Conservation (phyloP, 2,888 invertebrate species). For the Drosophila heteroneura region DNA sequence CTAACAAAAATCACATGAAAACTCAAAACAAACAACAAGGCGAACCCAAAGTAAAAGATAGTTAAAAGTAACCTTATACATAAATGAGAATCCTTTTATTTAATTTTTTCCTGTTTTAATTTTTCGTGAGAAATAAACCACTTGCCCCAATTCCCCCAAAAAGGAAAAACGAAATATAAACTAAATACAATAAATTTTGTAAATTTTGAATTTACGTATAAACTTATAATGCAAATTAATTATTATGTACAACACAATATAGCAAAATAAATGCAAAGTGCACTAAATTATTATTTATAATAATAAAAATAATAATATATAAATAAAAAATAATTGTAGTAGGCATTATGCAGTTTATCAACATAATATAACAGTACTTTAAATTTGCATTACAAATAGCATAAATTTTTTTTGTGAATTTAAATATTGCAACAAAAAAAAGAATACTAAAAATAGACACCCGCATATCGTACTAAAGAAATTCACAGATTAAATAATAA, state of each 20-base stretch:
- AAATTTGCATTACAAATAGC: constrained; percentile 74
- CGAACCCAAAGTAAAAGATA: constrained; percentile 76
- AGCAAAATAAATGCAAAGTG: constrained; percentile 74
- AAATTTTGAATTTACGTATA: constrained; percentile 78
- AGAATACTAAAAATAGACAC: constrained; percentile 50
- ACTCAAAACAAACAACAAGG: constrained; percentile 39
- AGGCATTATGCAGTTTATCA: constrained; percentile 66
- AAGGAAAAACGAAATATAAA: constrained; percentile 31
- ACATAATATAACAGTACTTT: constrained; percentile 62
- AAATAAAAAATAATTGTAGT: constrained; percentile 20
- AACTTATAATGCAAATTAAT: constrained; percentile 42
- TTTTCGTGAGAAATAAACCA: constrained; percentile 26
- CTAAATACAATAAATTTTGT: constrained; percentile 71
- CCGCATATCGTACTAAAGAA: constrained; percentile 75
- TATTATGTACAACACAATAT: constrained; percentile 63
- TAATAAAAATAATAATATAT: constrained; percentile 41
- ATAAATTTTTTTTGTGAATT: constrained; percentile 73
- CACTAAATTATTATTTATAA: constrained; percentile 80
- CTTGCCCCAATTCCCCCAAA: neutral
- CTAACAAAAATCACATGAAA: constrained; percentile 30
- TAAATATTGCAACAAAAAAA: constrained; percentile 59
- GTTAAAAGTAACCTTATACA: constrained; percentile 53
- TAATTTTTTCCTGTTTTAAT: constrained; percentile 27
- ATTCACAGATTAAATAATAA: constrained; percentile 50
- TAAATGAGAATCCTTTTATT: neutral